Conservation (phyloP, 2,888 invertebrate species). For the Terebella lapidaria region DNA sequence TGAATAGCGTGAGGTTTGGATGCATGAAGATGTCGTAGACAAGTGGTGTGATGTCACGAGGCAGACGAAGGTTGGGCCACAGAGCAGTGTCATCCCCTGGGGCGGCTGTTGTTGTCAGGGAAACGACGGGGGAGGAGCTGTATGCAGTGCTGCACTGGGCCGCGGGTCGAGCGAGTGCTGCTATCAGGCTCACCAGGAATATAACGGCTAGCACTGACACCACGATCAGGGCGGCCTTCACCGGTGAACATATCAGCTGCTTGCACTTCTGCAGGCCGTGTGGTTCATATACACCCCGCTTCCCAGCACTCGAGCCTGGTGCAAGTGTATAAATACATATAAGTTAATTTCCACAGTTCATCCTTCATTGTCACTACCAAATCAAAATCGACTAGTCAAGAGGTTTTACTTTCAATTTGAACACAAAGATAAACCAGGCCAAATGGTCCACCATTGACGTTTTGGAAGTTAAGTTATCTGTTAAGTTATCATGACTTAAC, state of each 20-base stretch:
- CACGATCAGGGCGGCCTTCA: conserved; percentile 72
- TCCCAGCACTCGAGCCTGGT: background rate
- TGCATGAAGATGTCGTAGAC: conserved; percentile 86
- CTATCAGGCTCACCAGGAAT: conserved; percentile 68
- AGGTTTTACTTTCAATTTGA: too few species aligned
- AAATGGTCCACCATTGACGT: too few species aligned
- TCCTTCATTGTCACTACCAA: too few species aligned
- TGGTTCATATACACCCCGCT: conserved; percentile 61
- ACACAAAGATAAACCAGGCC: too few species aligned
- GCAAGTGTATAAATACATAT: too few species aligned
- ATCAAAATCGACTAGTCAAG: too few species aligned
- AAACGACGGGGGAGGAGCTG: background rate
- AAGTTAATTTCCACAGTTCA: too few species aligned
- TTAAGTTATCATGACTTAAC: too few species aligned
- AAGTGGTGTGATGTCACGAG: conserved; percentile 53
- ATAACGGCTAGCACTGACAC: conserved; percentile 33
- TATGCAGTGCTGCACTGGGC: background rate
- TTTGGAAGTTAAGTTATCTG: too few species aligned
- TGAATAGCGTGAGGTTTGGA: conserved; percentile 84
- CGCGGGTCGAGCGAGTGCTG: conserved; percentile 81
- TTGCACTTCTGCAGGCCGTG: conserved; percentile 59
- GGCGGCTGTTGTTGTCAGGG: conserved; percentile 20
- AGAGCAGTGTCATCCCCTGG: conserved; percentile 44
- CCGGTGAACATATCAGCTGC: conserved; percentile 38
- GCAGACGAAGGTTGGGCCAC: conserved; percentile 50